Base-by-base conservation (phyloP, 2,797 vertebrate genomes). In the Prionace glauca region DNA sequence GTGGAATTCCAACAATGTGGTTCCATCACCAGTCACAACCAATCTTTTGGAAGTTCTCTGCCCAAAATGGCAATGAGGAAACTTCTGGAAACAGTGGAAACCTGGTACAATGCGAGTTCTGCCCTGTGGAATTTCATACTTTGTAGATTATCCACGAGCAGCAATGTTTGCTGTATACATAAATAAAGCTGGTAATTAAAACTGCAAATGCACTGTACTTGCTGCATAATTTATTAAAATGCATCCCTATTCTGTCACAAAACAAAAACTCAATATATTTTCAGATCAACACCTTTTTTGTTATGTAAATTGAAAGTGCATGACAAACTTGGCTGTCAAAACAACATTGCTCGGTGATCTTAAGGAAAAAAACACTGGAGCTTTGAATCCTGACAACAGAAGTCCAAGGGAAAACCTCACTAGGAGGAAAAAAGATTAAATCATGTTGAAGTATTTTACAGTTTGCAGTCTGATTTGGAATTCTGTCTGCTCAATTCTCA, bases 181-280 rank as follows among this genome's bases (percentile, higher is more conserved):
- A 67, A 20, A 16, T 62, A 32, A 60, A 92, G 32, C 90, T 92
- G 24, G 90, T n/a, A 92, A 92, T 92, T 92, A 92, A 92, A 26
- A 12, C 36, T 69, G 36, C 9, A 69, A 67, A 69, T 92, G 90
- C 90, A 69, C n/a, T 16, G 9, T 67, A 69, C 90, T 36, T 41
- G 79, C 32, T 67, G n/a, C 29, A 16, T 41, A 36, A 36, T 81
- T 60, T 92, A 41, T 92, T 67, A 69, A 92, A 92, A 3, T 65
- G 26, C 20, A 69, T 22, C 22, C 3, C 36, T 92, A 3, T 62
- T 65, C 5, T 90, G 56, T 90, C 56, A 84, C 81, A 45, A 84
- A 36, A 24, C 81, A 84, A 84, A 41, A 84, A 1, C 81, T 84
- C 18, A 84, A 45, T 84, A 9, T 45, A 84, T 84, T 84, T 84